Base-by-base conservation (phyloP, 2,888 invertebrate genomes). In the Limnephilus marmoratus region DNA sequence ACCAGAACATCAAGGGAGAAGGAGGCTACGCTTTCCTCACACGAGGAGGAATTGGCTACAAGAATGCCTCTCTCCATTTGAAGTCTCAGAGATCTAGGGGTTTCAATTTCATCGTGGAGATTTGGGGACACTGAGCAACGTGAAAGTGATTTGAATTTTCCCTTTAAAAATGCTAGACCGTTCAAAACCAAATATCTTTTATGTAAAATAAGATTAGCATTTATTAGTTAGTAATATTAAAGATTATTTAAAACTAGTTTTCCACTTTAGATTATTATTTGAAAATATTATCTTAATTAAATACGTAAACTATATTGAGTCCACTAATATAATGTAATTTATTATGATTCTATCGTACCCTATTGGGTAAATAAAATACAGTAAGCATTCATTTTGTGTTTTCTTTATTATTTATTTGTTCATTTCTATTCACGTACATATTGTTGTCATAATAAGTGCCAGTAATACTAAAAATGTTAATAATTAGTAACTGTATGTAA, bases 21-120 rank as follows among this genome's bases (percentile, higher is more conserved):
- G 95, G 95, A 24, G 95, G 95, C 0, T 93, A 93, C 34, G 93
- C 90, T 7, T 90, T 93, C 34, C 88, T 95, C 5, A 3, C 93
- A 1, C 15, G 34, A 0, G 95, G 95, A 45, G 95, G 95, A 13
- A 94, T 95, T 4, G 94, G 94, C 24, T 87, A 90, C 91, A 94
- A 68, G 80, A 94, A 94, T 45, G 94, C 94, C 12, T 94, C 94
- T 0, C 13, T 95, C 0, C 94, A 93, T 3, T 94, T 95, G 93
- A 95, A 94, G 92, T 95, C 95, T 34, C 94, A 94, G 91, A 94
- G 95, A 24, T 94, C 94, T 24, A 94, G 94, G 18, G 94, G 94
- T 13, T 94, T 95, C 93, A 94, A 95, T 91, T 95, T 95, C 90
- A 0, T 94, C 5, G 94, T 95, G 4, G 94, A 94, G 45, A 18